phyloP scores from a whole-genome alignment of 2,113 vertebrate species.

The Agelaius phoeniceus region DNA sequence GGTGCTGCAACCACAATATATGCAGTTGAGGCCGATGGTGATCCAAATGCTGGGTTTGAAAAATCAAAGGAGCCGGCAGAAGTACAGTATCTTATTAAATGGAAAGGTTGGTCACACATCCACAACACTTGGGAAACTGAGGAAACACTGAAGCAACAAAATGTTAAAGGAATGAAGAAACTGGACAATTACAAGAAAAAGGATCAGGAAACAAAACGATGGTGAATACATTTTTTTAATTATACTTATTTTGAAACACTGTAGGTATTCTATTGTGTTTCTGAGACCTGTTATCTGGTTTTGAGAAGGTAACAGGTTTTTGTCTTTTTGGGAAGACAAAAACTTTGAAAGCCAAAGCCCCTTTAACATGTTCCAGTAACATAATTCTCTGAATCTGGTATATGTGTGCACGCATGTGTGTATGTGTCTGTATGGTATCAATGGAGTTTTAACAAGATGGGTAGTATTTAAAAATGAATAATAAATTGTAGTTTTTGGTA shows the following conservation, averaged over 20 bases:
- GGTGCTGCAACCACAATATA: conserved; percentile 96
- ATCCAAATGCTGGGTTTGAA: conserved; percentile 89
- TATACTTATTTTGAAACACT: neutral
- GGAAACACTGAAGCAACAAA: conserved; percentile 93
- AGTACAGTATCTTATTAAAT: conserved; percentile 95
- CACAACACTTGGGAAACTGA: conserved; percentile 99
- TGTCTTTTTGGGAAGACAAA: neutral
- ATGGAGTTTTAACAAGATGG: neutral
- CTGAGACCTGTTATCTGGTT: neutral
- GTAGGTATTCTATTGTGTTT: neutral
- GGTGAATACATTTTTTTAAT: conserved; percentile 74
- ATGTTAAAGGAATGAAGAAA: conserved; percentile 99
- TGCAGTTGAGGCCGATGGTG: conserved; percentile 94
- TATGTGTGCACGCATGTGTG: neutral
- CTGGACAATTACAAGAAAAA: conserved; percentile 99
- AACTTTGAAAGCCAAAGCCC: neutral
- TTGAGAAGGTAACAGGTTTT: neutral
- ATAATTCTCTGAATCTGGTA: neutral
- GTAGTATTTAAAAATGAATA: neutral
- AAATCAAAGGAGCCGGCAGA: conserved; percentile 87
- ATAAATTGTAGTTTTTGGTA: neutral
- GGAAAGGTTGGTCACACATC: conserved; percentile 99
- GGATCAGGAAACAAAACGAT: conserved; percentile 92
- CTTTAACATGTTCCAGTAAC: neutral
- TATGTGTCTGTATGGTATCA: neutral